These are phyloP conservation scores for Dasysyrphus tricinctus DNA, from an alignment of 2,888 invertebrate genomes.

Conservation along the genomic window DNA sequence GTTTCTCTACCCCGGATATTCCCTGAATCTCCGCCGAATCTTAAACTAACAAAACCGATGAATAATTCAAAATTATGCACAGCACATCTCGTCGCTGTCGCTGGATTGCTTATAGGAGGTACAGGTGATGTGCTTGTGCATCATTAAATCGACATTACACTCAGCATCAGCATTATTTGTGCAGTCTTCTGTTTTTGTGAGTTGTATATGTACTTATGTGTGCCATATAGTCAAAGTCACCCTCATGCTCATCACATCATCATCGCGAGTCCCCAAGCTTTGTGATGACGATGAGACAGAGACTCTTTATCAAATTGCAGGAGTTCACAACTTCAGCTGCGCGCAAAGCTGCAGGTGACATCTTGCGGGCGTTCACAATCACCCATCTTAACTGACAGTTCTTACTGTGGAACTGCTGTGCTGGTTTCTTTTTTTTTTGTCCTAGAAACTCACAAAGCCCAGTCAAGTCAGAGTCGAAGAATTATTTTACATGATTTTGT, in stretches of 20 bases:
- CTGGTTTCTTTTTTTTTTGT: neutral
- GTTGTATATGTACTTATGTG: constrained; percentile 32
- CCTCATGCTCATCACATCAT: constrained; percentile 44
- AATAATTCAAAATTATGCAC: constrained; percentile 73
- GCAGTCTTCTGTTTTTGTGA: constrained; percentile 4
- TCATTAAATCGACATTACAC: constrained; percentile 74
- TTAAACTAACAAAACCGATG: constrained; percentile 52
- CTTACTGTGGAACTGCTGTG: constrained; percentile 15
- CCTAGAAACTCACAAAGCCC: neutral
- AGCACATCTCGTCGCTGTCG: constrained; percentile 35
- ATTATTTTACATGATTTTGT: constrained; percentile 74
- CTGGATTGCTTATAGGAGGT: constrained; percentile 45
- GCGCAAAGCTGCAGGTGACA: constrained; percentile 68
- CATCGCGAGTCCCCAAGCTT: constrained; percentile 28
- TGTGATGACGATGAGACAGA: neutral
- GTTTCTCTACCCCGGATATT: constrained; percentile 1
- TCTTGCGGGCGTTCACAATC: constrained; percentile 72
- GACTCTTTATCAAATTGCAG: constrained; percentile 43
- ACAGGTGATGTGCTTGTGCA: constrained; percentile 74
- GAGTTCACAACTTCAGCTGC: constrained; percentile 63
- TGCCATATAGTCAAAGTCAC: constrained; percentile 50
- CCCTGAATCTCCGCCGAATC: too few species aligned
- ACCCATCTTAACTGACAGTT: constrained; percentile 68
- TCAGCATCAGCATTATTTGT: constrained; percentile 42
- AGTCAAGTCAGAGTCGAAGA: constrained; percentile 35